These are phyloP conservation scores for Empis livida DNA, from an alignment of 2,888 invertebrate species.

Conservation along the genomic window DNA sequence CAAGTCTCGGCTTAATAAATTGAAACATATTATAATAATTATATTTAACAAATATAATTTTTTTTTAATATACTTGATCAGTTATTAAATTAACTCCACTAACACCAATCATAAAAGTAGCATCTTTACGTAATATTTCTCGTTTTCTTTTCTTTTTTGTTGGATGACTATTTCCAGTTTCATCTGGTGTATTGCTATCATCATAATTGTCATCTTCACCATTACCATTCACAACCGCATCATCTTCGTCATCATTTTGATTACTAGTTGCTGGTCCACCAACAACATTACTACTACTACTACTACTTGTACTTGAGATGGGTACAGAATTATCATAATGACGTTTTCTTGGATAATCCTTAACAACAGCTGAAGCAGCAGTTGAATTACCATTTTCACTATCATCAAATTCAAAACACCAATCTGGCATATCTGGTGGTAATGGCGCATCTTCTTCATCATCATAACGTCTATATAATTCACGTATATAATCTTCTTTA, in stretches of 20 bases:
- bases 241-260: slow-evolving; percentile 10
- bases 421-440: slow-evolving; percentile 70
- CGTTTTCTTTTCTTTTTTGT: slow-evolving; percentile 37
- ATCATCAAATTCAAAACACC: slow-evolving; percentile 57
- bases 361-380: slow-evolving; percentile 14
- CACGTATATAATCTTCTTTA: slow-evolving; percentile 87
- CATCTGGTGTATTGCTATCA: slow-evolving; percentile 7
- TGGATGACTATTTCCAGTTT: slow-evolving; percentile 10
- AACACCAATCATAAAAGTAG: slow-evolving; percentile 78
- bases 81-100: slow-evolving; percentile 60
- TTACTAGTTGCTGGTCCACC: slow-evolving; percentile 1
- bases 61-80: slow-evolving; percentile 36
- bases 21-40: not conserved
- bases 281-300: not conserved
- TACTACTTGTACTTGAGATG: not conserved
- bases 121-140: slow-evolving; percentile 47
- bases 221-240: slow-evolving; percentile 2
- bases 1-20: slow-evolving; percentile 35
- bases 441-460: slow-evolving; percentile 55
- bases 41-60: not conserved
- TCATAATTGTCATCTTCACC: slow-evolving; percentile 9
- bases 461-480: slow-evolving; percentile 71
- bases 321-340: slow-evolving; percentile 10
- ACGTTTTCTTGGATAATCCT: slow-evolving; percentile 16
- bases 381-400: slow-evolving; percentile 35